phyloP scores from a whole-genome alignment of 2,888 invertebrate species.

The Dasypogon diadema region DNA sequence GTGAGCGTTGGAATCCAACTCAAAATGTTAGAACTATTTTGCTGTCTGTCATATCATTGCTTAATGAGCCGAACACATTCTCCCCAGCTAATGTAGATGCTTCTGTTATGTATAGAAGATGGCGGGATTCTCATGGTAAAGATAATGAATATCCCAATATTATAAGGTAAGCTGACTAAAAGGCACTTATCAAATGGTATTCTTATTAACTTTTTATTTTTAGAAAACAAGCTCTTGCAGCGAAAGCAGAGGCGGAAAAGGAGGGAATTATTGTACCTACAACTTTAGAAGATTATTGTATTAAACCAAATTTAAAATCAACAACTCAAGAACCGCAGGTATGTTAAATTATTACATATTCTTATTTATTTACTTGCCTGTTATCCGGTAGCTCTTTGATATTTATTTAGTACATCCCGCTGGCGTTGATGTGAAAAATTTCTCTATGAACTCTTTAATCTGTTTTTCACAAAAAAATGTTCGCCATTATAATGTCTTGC shows the following conservation, averaged over 20 bases:
- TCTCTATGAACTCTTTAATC: no score
- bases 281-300: slow-evolving; percentile 98
- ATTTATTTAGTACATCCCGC: no score
- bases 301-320: slow-evolving; percentile 91
- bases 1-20: slow-evolving; percentile 99
- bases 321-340: slow-evolving; percentile 82
- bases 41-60: slow-evolving; percentile 96
- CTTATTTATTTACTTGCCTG: no score
- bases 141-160: slow-evolving; percentile 99
- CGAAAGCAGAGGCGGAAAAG: slow-evolving; percentile 93
- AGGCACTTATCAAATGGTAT: no score
- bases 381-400: no score
- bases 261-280: slow-evolving; percentile 97
- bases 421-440: no score
- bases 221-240: slow-evolving; percentile 97
- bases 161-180: slow-evolving; percentile 91
- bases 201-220: no score
- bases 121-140: slow-evolving; percentile 97
- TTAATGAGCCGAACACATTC: slow-evolving; percentile 99
- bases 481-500: no score
- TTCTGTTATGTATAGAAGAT: slow-evolving; percentile 98
- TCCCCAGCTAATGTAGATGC: slow-evolving; percentile 99
- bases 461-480: no score
- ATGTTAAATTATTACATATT: no score
- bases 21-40: slow-evolving; percentile 99